Evolutionary conservation across 2,113 vertebrate genomes (phyloP), one percentile per base, ranked within the genome.

Genomic region (Rousettus leschenaultii): DNA sequence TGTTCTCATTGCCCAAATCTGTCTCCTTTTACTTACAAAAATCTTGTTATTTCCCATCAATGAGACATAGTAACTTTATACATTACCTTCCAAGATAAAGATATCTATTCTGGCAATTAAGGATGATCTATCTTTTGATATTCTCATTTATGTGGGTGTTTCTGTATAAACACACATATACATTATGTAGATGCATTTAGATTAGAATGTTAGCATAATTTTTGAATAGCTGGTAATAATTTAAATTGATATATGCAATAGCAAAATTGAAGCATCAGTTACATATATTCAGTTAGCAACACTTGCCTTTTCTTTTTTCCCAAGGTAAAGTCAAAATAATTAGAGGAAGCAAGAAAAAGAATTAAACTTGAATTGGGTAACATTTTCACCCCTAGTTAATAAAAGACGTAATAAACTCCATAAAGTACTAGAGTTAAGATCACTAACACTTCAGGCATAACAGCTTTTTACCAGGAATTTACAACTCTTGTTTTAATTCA

Each of bases 381-480:
- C 84, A 94, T 88, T 95, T 93, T 40, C 11, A 48, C 92, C 95
- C 91, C 89, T 94, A 96, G 97, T 97, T 98, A 98, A 97, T 98
- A 98, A 98, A 98, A 98, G 96, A 98, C 98, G 91, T 97, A 98
- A 98, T 98, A 97, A 98, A 97, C 97, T 98, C 97, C 95, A 94
- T 97, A 98, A 98, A 98, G 86, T 94, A 97, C 57, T 96, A 95
- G 92, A 98, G 95, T 97, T 77, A 98, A 97, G 98, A 97, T 98
- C 96, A 98, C 94, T 95, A 97, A 98, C 91, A 95, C 33, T 97
- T 45, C 95, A 93, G 80, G 97, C 97, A 94, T 91, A 97, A 93
- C 43, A 96, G 95, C 87, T 97, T 98, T 96, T 94, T 93, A 96
- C 82, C 73, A 97, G 26, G n/a, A 98, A 98, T 97, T 98, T 98